Evolutionary conservation across 2,113 vertebrate species (phyloP).

Genomic region (Arothron firmamentum): DNA sequence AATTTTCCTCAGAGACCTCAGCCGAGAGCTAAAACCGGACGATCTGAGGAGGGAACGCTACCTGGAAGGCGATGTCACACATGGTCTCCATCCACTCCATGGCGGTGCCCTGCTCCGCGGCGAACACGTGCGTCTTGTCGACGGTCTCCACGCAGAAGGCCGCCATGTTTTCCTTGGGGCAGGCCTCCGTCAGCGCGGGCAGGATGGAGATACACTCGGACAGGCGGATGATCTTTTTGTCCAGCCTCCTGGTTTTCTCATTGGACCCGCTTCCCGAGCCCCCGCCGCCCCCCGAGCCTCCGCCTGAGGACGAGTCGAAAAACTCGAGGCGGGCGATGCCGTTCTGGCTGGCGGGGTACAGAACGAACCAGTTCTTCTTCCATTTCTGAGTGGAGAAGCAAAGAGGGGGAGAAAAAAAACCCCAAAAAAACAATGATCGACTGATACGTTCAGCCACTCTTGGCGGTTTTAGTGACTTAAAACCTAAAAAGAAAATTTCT

Average conservation of each 20-base stretch:
- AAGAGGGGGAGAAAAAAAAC: not conserved
- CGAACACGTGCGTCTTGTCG: constrained; percentile 86
- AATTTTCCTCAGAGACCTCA: no score
- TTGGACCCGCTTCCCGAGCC: constrained; percentile 70
- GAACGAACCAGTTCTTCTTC: constrained; percentile 93
- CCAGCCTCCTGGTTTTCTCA: constrained; percentile 83
- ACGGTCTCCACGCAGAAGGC: constrained; percentile 91
- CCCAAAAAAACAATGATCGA: no score
- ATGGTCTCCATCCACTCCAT: constrained; percentile 89
- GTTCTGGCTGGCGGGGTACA: constrained; percentile 89
- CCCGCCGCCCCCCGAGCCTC: constrained; percentile 62
- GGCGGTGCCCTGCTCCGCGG: constrained; percentile 75
- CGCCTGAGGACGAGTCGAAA: constrained; percentile 75
- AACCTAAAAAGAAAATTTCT: no score
- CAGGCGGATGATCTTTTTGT: constrained; percentile 91
- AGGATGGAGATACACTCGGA: constrained; percentile 91
- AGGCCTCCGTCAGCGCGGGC: constrained; percentile 77
- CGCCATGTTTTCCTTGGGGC: constrained; percentile 83
- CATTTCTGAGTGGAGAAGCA: constrained; percentile 77
- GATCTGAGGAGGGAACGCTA: constrained; percentile 51
- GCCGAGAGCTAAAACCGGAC: no score
- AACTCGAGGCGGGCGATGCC: constrained; percentile 94
- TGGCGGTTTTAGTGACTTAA: no score
- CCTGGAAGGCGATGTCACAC: constrained; percentile 91
- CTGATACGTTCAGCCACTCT: no score